These are phyloP conservation scores for Ammodytes marinus DNA, from an alignment of 2,113 vertebrate species.

Conservation along the genomic window DNA sequence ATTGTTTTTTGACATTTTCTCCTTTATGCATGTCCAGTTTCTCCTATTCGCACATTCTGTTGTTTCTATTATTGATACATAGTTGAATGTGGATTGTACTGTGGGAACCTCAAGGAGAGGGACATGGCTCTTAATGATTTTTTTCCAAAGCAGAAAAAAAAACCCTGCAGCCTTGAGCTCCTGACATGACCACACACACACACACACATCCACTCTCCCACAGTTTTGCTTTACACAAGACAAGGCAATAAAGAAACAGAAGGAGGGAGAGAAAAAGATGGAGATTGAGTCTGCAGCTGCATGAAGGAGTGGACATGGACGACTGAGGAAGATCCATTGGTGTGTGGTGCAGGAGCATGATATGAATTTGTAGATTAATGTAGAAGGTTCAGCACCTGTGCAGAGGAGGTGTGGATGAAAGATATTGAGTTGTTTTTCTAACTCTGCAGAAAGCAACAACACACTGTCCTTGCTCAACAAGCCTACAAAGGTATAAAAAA, in stretches of 20 bases:
- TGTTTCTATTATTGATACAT: constrained; percentile 19
- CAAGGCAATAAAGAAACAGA: constrained; percentile 16
- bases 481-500: not conserved
- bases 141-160: constrained; percentile 47
- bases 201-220: constrained; percentile 30
- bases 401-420: constrained; percentile 22
- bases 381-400: constrained; percentile 46
- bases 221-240: constrained; percentile 22
- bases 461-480: not conserved
- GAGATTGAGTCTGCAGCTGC: constrained; percentile 41
- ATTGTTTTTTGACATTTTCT: not conserved
- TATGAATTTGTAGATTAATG: constrained; percentile 27
- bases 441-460: not conserved
- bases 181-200: constrained; percentile 50
- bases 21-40: constrained; percentile 3
- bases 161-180: constrained; percentile 73
- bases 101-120: constrained; percentile 46
- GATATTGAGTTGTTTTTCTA: not conserved
- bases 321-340: not conserved
- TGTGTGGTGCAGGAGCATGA: constrained; percentile 19
- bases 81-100: not conserved
- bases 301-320: constrained; percentile 23
- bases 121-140: constrained; percentile 56
- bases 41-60: not conserved
- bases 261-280: constrained; percentile 1